Conservation (phyloP, 2,113 vertebrate genomes). For the Odontophorus gujanensis region DNA sequence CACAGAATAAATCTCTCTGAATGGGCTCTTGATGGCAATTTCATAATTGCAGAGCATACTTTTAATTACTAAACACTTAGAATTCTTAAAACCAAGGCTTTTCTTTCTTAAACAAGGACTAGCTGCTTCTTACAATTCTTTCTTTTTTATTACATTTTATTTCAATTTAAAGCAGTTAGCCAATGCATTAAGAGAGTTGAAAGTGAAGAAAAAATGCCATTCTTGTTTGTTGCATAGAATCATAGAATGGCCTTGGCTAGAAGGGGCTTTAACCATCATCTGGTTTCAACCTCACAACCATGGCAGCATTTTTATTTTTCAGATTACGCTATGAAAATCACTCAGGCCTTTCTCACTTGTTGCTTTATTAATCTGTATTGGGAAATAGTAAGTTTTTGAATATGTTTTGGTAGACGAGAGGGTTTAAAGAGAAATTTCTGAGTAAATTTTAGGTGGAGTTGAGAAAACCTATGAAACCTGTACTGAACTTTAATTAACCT, state of each 20-base stretch:
- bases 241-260: neutral
- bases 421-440: neutral
- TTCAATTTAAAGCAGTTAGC: neutral
- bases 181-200: neutral
- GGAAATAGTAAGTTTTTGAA: neutral
- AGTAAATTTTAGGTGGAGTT: neutral
- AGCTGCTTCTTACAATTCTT: neutral
- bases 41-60: neutral
- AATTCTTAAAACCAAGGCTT: neutral
- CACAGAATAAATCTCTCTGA: neutral
- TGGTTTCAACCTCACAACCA: neutral
- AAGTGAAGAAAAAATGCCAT: neutral
- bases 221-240: neutral
- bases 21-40: neutral
- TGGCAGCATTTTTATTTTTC: neutral
- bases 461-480: neutral
- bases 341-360: neutral
- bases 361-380: neutral
- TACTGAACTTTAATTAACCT: neutral
- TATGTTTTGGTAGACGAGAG: neutral
- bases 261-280: neutral
- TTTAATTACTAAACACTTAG: neutral
- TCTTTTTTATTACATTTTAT: neutral
- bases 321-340: neutral
- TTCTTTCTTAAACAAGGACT: neutral